These are phyloP conservation scores for Emydocephalus ijimae DNA, from an alignment of 2,113 vertebrate genomes.

Conservation along the genomic window DNA sequence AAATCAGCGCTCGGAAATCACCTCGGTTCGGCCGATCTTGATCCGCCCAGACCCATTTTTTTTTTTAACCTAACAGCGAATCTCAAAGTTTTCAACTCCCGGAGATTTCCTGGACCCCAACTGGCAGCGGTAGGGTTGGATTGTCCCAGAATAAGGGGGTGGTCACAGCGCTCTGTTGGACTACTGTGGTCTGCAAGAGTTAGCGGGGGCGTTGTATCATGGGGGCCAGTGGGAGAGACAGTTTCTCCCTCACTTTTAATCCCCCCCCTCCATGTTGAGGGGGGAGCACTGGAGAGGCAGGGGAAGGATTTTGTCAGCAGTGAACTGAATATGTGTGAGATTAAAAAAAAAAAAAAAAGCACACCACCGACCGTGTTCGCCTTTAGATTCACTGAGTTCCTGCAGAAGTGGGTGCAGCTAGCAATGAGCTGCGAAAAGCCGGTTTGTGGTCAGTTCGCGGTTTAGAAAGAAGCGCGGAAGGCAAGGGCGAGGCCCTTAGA, in stretches of 20 bases:
- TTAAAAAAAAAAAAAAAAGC: too few species aligned
- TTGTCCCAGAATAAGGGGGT: background rate
- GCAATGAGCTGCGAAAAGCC: background rate
- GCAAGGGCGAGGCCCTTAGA: background rate
- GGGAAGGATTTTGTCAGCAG: background rate
- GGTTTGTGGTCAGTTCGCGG: background rate
- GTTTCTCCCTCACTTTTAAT: background rate
- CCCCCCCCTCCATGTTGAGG: background rate
- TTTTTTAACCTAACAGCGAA: background rate
- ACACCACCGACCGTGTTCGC: background rate
- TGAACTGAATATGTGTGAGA: background rate
- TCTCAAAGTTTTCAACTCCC: background rate
- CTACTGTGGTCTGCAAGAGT: background rate
- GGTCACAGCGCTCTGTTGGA: background rate
- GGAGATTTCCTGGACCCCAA: background rate
- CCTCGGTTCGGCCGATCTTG: background rate
- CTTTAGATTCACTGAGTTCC: background rate
- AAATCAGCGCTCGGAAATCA: background rate
- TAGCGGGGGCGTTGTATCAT: background rate
- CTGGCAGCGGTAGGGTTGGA: background rate
- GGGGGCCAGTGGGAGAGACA: background rate
- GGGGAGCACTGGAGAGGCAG: background rate
- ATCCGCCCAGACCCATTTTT: background rate
- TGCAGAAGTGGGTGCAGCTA: background rate
- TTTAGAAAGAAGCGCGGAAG: background rate